Conservation (phyloP, 35 echinoderm and acorn worm genomes). For the Anneissia japonica region DNA sequence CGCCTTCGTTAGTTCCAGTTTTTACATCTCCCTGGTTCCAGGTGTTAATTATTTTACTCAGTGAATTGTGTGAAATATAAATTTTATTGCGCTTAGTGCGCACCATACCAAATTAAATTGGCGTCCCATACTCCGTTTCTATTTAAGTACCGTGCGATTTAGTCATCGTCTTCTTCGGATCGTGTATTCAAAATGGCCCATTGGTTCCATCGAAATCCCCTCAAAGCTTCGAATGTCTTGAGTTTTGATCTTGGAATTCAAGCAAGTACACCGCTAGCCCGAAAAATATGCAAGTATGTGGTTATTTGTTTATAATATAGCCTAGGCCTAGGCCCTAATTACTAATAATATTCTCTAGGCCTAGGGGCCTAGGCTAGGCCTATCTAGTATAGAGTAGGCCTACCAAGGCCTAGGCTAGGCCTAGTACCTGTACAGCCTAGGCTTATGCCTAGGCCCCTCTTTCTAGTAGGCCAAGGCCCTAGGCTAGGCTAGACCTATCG, state of each 20-base stretch:
- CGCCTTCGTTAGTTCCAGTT: no score
- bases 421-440: no score
- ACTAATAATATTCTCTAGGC: not conserved
- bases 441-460: not conserved
- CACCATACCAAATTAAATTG: no score
- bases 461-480: not conserved
- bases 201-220: constrained; percentile 95
- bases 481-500: constrained; percentile 15
- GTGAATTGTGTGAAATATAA: no score
- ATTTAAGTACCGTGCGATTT: no score
- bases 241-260: constrained; percentile 79
- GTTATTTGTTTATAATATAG: not conserved
- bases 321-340: not conserved
- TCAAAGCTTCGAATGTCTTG: constrained; percentile 68
- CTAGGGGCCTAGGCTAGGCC: constrained; percentile 12
- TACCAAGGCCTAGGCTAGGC: no score
- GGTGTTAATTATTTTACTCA: no score
- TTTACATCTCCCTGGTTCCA: no score
- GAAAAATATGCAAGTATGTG: constrained; percentile 84
- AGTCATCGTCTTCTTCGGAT: no score
- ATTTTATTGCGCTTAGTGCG: no score
- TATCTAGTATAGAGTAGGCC: not conserved
- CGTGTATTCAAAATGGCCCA: constrained; percentile 83
- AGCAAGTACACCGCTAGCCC: constrained; percentile 55
- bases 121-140: no score